A percentile compares a stretch with the other conserved stretches of the same genome.
Evolutionary conservation across 1,140 invertebrate genomes (phyloP).

Genomic region (Eciton burchellii): DNA sequence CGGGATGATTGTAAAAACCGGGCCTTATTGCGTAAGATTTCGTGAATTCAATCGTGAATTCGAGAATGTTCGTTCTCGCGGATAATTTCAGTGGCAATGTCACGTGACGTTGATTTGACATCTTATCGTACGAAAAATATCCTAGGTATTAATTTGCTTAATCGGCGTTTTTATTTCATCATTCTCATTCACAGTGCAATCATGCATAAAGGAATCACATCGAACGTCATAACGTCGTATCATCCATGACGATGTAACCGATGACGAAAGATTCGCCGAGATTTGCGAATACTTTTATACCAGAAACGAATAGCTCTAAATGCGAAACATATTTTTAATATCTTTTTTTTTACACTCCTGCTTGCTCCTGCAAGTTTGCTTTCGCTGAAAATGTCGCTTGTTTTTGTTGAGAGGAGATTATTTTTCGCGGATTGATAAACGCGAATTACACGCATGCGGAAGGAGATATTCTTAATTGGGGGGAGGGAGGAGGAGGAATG

Average conservation of each 20-base stretch:
- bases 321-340: too few relatives aligned
- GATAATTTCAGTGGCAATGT: neutral
- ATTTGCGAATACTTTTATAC: too few relatives aligned
- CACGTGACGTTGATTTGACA: neutral
- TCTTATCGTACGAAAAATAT: slow-evolving; percentile 3
- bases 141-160: slow-evolving; percentile 10
- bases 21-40: slow-evolving; percentile 37
- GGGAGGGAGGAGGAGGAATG: too few relatives aligned
- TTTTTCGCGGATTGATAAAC: slow-evolving; percentile 42
- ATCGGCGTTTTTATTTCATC: neutral
- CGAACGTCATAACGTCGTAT: too few relatives aligned
- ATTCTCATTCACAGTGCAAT: too few relatives aligned
- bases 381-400: slow-evolving; percentile 2
- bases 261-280: too few relatives aligned
- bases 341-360: too few relatives aligned
- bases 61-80: slow-evolving; percentile 12
- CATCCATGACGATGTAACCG: too few relatives aligned
- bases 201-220: neutral
- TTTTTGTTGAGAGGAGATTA: slow-evolving; percentile 2
- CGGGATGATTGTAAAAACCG: slow-evolving; percentile 18
- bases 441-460: neutral
- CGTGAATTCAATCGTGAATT: slow-evolving; percentile 6
- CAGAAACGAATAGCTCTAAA: too few relatives aligned
- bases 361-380: too few relatives aligned
- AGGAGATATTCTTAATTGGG: neutral